Evolutionary conservation across 2,113 vertebrate genomes (phyloP).

Genomic region (Sapayoa aenigma): DNA sequence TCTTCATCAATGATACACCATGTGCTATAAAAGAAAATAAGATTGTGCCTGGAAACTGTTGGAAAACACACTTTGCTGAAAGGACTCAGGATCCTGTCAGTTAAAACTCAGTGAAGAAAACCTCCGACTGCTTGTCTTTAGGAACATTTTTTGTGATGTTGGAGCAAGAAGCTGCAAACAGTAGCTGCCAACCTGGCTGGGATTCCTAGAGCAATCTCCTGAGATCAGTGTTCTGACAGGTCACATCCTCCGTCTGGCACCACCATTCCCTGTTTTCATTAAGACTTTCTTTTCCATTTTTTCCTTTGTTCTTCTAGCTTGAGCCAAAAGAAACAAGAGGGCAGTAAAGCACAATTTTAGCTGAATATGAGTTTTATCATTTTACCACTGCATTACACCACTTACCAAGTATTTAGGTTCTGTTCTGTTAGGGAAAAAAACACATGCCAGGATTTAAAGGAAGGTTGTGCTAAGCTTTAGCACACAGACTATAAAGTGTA

Average conservation of each 20-base stretch:
- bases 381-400: slow-evolving; percentile 67
- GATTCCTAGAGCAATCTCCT: slow-evolving; percentile 55
- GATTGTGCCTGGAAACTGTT: neutral
- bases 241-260: slow-evolving; percentile 64
- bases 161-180: slow-evolving; percentile 37
- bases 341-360: slow-evolving; percentile 61
- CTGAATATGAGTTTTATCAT: slow-evolving; percentile 64
- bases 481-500: slow-evolving; percentile 34
- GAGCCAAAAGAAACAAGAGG: slow-evolving; percentile 69
- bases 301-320: slow-evolving; percentile 36
- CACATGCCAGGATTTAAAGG: slow-evolving; percentile 40
- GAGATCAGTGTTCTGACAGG: slow-evolving; percentile 67
- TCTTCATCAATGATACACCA: neutral
- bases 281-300: slow-evolving; percentile 50
- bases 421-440: slow-evolving; percentile 60
- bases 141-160: slow-evolving; percentile 34
- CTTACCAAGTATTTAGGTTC: slow-evolving; percentile 67
- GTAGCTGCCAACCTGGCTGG: slow-evolving; percentile 71
- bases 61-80: slow-evolving; percentile 7
- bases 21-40: neutral
- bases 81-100: neutral
- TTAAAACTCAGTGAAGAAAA: slow-evolving; percentile 47
- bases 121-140: neutral
- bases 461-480: slow-evolving; percentile 50
- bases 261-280: slow-evolving; percentile 53